Base-by-base conservation (phyloP, 2,888 invertebrate genomes). In the Lepidochrysops patricia region DNA sequence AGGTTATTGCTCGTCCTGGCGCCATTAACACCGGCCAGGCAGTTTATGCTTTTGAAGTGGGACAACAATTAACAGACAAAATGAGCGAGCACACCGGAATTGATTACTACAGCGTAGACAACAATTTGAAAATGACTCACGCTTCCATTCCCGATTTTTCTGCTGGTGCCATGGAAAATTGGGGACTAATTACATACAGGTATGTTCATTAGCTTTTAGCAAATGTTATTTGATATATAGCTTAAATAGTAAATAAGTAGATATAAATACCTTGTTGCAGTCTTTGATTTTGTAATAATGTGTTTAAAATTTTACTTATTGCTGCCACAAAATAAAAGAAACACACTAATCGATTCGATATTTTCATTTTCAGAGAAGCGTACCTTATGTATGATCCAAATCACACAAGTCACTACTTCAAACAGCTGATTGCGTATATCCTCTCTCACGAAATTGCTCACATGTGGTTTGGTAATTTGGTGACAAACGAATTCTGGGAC, bases 161-260 rank as follows among this genome's bases (percentile, higher is more conserved):
- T 34, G 92, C 94, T 69, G 94, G 94, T 61, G 95, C 95, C 62
- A 95, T 96, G 95, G 95, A 95, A 77, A 96, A 96, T 73, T 96
- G 95, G 95, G 96, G 95, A 5, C 85, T 96, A 32, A 90, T 95
- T 34, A 95, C 95, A 0, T 96, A 94, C 84, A 92, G 92, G 93
- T 92, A 76, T n/a, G n/a, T n/a, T n/a, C n/a, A n/a, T n/a, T n/a
- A n/a, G n/a, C n/a, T n/a, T n/a, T n/a, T n/a, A n/a, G n/a, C n/a
- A n/a, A n/a, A n/a, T n/a, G n/a, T n/a, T n/a, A n/a, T n/a, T n/a
- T n/a, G n/a, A n/a, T n/a, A n/a, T n/a, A n/a, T n/a, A n/a, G n/a
- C n/a, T n/a, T n/a, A n/a, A n/a, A n/a, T n/a, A n/a, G n/a, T n/a
- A n/a, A n/a, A n/a, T n/a, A n/a, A n/a, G n/a, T n/a, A n/a, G n/a